Conservation (phyloP, 2,113 vertebrate species). For the Syrmaticus mikado region DNA sequence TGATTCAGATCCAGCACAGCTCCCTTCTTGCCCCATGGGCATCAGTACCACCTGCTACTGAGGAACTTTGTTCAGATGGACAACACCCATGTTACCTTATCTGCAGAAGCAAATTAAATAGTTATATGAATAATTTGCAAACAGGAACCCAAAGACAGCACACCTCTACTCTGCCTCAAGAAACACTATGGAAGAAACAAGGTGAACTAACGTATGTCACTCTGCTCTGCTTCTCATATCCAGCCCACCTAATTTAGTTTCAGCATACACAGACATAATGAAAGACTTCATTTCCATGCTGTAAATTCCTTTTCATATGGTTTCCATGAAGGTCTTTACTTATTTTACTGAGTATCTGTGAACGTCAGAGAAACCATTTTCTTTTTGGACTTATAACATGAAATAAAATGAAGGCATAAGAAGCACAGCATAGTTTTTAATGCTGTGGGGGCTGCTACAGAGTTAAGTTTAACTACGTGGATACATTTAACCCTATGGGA, state of each 20-base stretch:
- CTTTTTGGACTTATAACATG: rapidly evolving
- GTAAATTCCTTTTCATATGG: neutral
- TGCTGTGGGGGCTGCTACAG: neutral
- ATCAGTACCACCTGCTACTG: neutral
- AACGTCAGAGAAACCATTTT: neutral
- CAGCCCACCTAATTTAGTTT: neutral
- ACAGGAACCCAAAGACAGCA: neutral
- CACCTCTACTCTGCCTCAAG: neutral
- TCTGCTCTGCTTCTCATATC: rapidly evolving
- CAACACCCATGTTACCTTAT: neutral
- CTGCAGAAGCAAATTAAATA: neutral
- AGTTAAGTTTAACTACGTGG: neutral
- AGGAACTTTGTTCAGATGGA: neutral
- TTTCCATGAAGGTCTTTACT: neutral
- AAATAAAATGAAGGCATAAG: neutral
- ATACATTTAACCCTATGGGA: neutral
- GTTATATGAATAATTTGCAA: neutral
- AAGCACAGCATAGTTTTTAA: neutral
- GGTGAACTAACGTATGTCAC: neutral
- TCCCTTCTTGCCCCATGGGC: neutral
- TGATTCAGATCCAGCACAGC: neutral
- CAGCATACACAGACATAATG: neutral
- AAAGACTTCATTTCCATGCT: neutral
- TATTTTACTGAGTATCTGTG: neutral
- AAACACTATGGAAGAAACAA: neutral